Base-by-base conservation (phyloP, 2,888 invertebrate genomes). In the Trichacis sp. region DNA sequence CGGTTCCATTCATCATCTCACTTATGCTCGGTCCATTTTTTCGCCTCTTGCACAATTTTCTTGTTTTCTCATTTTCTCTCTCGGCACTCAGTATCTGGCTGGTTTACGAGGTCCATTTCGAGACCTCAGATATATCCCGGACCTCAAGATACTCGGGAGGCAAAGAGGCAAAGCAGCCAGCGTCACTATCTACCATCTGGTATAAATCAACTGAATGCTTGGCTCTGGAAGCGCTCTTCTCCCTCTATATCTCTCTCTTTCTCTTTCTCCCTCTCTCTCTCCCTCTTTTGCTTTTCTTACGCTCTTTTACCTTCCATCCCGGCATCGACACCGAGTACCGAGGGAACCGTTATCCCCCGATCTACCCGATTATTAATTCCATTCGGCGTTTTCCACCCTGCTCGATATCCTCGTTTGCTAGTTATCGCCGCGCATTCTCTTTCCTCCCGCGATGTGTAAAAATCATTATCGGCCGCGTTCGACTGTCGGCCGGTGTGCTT, bases 151-250 rank as follows among this genome's bases (percentile, higher is more conserved):
- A 68, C 45, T 45, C 45, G 20, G 11, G 20, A 18, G 20, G 24
- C 56, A 69, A 68, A 70, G 71, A 73, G 70, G 77, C 74, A 76
- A 74, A 77, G 75, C 74, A 77, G 73, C 77, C 75, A 76, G 69
- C 71, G 24, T 46, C 69, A 65, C 76, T 82, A 82, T 82, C 82
- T 82, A 77, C 76, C 79, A 82, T 82, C 81, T 82, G 78, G 81
- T 77, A 82, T 82, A 82, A 82, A 82, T 82, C 82, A 82, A 82
- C 78, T 78, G 79, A 76, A 78, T 81, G 78, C 80, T 79, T 73
- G 77, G 73, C 77, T 81, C 80, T 77, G 74, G 74, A 77, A 76
- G 76, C 74, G 73, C 71, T 65, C 70, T 73, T 73, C 78, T 74
- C 73, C 75, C 71, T 73, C 74, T 71, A 73, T 49, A 11, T 59